Evolutionary conservation across 2,113 vertebrate genomes (phyloP).

Genomic region (Cheilinus undulatus): DNA sequence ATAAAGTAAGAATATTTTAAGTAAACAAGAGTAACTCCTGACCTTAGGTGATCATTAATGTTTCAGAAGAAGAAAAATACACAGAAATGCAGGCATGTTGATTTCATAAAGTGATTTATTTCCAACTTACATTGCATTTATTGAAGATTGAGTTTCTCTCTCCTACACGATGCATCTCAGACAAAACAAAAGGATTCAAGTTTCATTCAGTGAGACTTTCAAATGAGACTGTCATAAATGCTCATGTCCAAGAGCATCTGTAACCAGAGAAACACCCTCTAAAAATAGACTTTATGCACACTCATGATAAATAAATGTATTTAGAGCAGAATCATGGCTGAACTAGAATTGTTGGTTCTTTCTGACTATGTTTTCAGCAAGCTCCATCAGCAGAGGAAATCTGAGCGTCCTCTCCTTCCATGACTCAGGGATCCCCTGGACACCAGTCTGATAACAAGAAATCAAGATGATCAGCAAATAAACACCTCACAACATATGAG

Average conservation of each 20-base stretch:
- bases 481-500: conserved; percentile 8
- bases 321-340: background rate
- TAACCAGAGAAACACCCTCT: conserved; percentile 14
- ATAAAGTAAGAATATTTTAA: too few species aligned
- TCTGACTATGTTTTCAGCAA: conserved; percentile 59
- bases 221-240: conserved; percentile 70
- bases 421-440: conserved; percentile 77
- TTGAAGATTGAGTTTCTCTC: conserved; percentile 4
- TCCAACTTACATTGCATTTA: too few species aligned
- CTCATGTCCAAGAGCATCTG: conserved; percentile 49
- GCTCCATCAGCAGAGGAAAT: conserved; percentile 71
- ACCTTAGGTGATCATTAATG: too few species aligned
- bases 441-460: conserved; percentile 72
- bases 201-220: conserved; percentile 72
- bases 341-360: conserved; percentile 42
- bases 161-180: conserved; percentile 32
- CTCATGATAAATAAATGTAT: background rate
- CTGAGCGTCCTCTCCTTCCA: conserved; percentile 77
- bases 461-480: conserved; percentile 37
- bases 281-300: conserved; percentile 14
- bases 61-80: background rate
- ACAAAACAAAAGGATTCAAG: conserved; percentile 58
- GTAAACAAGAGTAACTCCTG: too few species aligned
- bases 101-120: conserved; percentile 33
- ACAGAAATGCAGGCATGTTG: conserved; percentile 5